A percentile compares a stretch with the other conserved stretches of the same genome.
Conservation (phyloP, 2,113 vertebrate genomes). For the Pan troglodytes region NHGRI_mPanTro3-v2.1_pri NC_072404.2:134108001-134108500, state of each 20-base stretch:
- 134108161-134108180: background rate
- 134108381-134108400: background rate
- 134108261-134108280: background rate
- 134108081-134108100: background rate
- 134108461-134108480: background rate
- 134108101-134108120: background rate
- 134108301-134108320: background rate
- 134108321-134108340: background rate
- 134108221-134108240: background rate
- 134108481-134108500: background rate
- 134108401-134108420: background rate
- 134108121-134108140: background rate
- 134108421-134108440: background rate
- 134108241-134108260: background rate
- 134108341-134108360: background rate
- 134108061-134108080: background rate
- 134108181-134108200: background rate
- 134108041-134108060: background rate
- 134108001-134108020: background rate
- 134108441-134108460: background rate
- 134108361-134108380: background rate
- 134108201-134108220: background rate
- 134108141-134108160: background rate
- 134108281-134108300: background rate
- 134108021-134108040: background rate